Conservation (phyloP, 2,888 invertebrate species). For the Agrotis segetum region DNA sequence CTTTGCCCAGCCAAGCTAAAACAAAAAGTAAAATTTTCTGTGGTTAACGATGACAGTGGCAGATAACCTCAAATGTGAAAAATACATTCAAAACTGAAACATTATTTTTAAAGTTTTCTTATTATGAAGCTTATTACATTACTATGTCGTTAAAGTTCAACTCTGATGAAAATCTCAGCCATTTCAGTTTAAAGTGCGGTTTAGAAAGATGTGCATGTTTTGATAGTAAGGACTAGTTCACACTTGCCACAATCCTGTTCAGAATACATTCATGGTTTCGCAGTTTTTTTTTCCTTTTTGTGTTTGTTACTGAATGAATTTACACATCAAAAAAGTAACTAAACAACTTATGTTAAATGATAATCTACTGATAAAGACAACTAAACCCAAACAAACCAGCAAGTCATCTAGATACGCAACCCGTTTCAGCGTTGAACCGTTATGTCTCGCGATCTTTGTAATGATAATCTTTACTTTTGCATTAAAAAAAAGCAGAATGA, state of each 20-base stretch:
- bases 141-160: conserved; percentile 48
- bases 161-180: conserved; percentile 46
- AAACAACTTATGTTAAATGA: conserved; percentile 44
- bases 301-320: conserved; percentile 59
- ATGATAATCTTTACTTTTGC: conserved; percentile 11
- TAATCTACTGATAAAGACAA: conserved; percentile 39
- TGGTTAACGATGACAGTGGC: conserved; percentile 1
- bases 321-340: conserved; percentile 51
- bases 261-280: conserved; percentile 41
- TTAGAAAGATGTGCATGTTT: conserved; percentile 47
- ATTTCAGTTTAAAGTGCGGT: conserved; percentile 44
- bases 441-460: conserved; percentile 30
- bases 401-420: conserved; percentile 56
- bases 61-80: conserved; percentile 8
- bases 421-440: conserved; percentile 31
- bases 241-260: conserved; percentile 42
- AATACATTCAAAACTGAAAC: neutral
- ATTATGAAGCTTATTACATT: conserved; percentile 31
- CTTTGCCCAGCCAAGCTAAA: conserved; percentile 3
- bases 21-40: conserved; percentile 1
- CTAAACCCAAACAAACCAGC: conserved; percentile 29
- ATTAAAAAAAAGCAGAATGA: conserved; percentile 33
- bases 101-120: conserved; percentile 20
- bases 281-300: conserved; percentile 7
- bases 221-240: conserved; percentile 42